Evolutionary conservation across 2,888 invertebrate species (phyloP), one percentile per base, ranked within the genome.

Genomic region (Eilema griseolum): DNA sequence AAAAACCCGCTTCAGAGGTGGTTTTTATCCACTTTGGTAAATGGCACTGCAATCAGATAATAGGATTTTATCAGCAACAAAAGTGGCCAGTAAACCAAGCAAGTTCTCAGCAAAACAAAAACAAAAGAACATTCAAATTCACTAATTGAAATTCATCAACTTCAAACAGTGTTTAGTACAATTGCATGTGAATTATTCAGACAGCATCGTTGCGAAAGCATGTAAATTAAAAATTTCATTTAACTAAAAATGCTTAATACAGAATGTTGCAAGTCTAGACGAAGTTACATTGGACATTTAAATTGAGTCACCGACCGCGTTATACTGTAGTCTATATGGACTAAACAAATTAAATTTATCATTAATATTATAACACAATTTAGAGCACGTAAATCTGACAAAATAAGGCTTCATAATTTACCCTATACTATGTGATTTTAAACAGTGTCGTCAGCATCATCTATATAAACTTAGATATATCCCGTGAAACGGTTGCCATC

Each of bases 221-320:
- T 41, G 37, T 23, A 31, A 66, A 72, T 26, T 33, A 26, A 70
- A 78, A 75, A 31, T 69, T 78, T 78, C 75, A 75, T 75, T 78
- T 72, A 71, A 72, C 61, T 78, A 64, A 81, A 71, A 71, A 75
- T 72, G 52, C 57, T 56, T 62, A 26, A 23, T 31, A 66, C 67
- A 64, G 23, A 70, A 65, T 56, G 62, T 61, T 59, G 63, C 60
- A 26, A 70, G 68, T 79, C 71, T 76, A 74, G 72, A 79, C 80
- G 61, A 71, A 73, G 7, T 79, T 69, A 69, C 67, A 69, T 73
- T 69, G 62, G 74, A 67, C 57, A 76, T 75, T 71, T 66, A 66
- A 81, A 81, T 79, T 74, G 68, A 76, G 72, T 72, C 59, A 24
- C 61, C 31, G 26, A 69, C 67, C 61, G 70, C 68, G 66, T 76